Conservation (phyloP, 2,113 vertebrate species). For the Poecile atricapillus region DNA sequence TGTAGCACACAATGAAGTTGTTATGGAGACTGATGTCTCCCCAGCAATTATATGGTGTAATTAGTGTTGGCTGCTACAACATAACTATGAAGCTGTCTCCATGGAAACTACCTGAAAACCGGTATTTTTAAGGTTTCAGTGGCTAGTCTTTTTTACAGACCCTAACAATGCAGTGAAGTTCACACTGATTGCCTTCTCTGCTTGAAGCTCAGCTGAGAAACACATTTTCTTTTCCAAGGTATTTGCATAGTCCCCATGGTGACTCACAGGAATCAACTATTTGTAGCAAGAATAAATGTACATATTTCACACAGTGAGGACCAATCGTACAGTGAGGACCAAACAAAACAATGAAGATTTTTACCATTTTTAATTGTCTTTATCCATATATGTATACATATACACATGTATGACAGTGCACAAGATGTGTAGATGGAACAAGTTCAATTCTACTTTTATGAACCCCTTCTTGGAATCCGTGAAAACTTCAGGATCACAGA, state of each 20-base stretch:
- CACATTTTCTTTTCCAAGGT: background rate
- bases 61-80: slow-evolving; percentile 50
- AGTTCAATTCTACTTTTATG: background rate
- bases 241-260: background rate
- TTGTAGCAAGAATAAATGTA: background rate
- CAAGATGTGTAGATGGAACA: background rate
- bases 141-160: slow-evolving; percentile 25
- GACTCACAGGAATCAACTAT: background rate
- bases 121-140: slow-evolving; percentile 47
- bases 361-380: background rate
- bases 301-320: background rate
- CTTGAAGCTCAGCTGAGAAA: slow-evolving; percentile 1
- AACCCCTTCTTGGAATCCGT: background rate
- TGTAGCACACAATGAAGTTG: slow-evolving; percentile 39
- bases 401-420: background rate
- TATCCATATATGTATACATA: background rate
- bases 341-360: background rate
- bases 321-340: background rate
- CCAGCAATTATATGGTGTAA: slow-evolving; percentile 51
- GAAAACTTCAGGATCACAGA: background rate
- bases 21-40: slow-evolving; percentile 60
- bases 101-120: slow-evolving; percentile 60
- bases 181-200: slow-evolving; percentile 13
- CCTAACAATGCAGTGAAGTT: slow-evolving; percentile 35
- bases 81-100: slow-evolving; percentile 51